Evolutionary conservation across 92 coral and sea anemone species (phyloP), one percentile per base, ranked within the genome.

Genomic region (Meandrina meandrites): DNA sequence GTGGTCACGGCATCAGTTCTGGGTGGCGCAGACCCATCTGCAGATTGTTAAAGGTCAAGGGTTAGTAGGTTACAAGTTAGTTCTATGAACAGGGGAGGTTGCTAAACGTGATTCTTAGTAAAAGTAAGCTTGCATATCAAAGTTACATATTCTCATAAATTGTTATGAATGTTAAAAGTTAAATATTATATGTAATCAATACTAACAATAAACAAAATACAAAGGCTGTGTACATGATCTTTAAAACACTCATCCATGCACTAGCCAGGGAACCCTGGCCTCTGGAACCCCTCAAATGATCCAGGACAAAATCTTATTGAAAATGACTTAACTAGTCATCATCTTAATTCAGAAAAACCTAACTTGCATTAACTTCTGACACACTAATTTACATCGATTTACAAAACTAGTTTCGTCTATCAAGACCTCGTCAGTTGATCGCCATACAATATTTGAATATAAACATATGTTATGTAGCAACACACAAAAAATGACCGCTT

Each of bases 1-100:
- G 22, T 79, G 93, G 88, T 77, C 84, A 83, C 88, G 69, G 89
- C 2, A 86, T 79, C 89, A 78, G 84, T 64, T 68, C 84, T 79
- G 84, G 84, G 84, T 53, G 53, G 76, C 34, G 27, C 60, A 76
- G 88, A 77, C 88, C 82, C 88, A 81, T 81, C 88, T 79, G 89
- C 86, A 81, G 80, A 88, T 70, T 81, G 77, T 80, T 80, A 58
- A 78, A 69, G 71, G 89, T 90, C 87, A 83, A 78, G 50, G 81
- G 83, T 90, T 79, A 85, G 76, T 47, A 80, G 64, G 88, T 85
- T 84, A 80, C 27, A 72, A 77, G 32, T 84, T 54, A 82, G 48
- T 27, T 40, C 48, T 12, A 13, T 13, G 3, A 58, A 24, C 16
- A 24, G 27, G 28, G 6, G 19, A 81, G 72, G 2, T 72, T 17